phyloP scores from a whole-genome alignment of 35 echinoderm and acorn worm genomes.

The Amphiura filiformis region DNA sequence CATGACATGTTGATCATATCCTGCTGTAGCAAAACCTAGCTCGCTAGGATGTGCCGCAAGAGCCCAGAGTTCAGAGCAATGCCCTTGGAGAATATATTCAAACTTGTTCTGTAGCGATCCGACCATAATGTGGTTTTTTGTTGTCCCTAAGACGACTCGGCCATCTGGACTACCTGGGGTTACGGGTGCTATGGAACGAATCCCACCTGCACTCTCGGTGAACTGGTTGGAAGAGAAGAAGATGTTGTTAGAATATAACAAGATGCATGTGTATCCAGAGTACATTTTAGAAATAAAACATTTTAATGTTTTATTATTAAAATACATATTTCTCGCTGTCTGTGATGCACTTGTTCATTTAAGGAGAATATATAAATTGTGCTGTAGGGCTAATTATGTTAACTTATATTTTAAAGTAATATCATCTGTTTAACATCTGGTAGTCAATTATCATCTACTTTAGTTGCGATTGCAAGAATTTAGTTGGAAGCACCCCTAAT shows the following conservation, averaged over 20 bases:
- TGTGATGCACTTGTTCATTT: no score
- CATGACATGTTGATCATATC: constrained; percentile 69
- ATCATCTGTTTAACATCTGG: no score
- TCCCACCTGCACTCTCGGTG: constrained; percentile 86
- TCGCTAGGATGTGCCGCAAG: constrained; percentile 69
- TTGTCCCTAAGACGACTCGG: constrained; percentile 70
- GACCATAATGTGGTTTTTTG: constrained; percentile 76
- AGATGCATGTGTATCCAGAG: no score
- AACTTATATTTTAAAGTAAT: no score
- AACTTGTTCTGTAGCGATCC: constrained; percentile 66
- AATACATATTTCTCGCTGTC: no score
- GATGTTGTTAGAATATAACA: background rate
- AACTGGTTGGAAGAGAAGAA: constrained; percentile 32
- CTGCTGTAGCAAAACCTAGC: constrained; percentile 73
- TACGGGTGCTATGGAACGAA: constrained; percentile 68
- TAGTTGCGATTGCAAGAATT: no score
- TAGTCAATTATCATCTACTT: no score
- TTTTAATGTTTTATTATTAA: no score
- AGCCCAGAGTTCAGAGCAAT: constrained; percentile 86
- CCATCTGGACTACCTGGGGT: constrained; percentile 77
- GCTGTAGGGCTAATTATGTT: no score
- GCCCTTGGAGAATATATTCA: constrained; percentile 79
- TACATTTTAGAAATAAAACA: no score
- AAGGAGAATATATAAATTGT: no score
- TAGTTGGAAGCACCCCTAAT: no score